A percentile compares a stretch with the other conserved stretches of the same genome.
Evolutionary conservation across 2,113 vertebrate genomes (phyloP).

Genomic region (Acanthochromis polyacanthus): DNA sequence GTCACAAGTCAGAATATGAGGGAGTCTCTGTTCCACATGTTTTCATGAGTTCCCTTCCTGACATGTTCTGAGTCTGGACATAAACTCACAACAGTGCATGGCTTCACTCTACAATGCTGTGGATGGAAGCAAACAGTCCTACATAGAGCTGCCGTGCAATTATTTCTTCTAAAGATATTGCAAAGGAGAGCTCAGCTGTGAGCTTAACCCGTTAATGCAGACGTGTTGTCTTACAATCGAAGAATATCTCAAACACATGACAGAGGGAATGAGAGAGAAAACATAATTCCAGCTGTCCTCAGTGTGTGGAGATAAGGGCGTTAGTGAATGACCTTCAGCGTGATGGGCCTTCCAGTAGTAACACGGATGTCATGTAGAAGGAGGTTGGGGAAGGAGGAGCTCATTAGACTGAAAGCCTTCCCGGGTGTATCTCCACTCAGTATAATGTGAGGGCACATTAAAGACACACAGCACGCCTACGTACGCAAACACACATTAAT

Average conservation of each 20-base stretch:
- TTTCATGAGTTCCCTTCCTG: not conserved
- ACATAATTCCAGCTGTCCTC: not conserved
- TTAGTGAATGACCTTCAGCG: slow-evolving; percentile 37
- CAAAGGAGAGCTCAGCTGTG: too few species aligned
- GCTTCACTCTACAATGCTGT: too few species aligned
- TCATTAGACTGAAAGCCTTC: slow-evolving; percentile 62
- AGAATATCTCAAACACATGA: not conserved
- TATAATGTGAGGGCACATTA: slow-evolving; percentile 35
- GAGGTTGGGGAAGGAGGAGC: slow-evolving; percentile 1
- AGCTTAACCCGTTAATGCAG: too few species aligned
- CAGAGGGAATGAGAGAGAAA: not conserved
- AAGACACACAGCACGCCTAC: slow-evolving; percentile 16
- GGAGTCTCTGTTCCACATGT: not conserved
- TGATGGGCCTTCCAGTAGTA: slow-evolving; percentile 6
- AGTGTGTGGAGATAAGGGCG: slow-evolving; percentile 9
- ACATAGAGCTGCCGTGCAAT: too few species aligned
- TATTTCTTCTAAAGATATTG: too few species aligned
- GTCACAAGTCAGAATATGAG: not conserved
- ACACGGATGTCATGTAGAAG: slow-evolving; percentile 38
- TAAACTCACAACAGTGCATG: too few species aligned
- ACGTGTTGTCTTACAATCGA: not conserved
- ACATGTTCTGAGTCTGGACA: not conserved
- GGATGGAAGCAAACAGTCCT: too few species aligned
- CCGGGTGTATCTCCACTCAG: slow-evolving; percentile 28
- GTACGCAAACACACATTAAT: not conserved